phyloP scores from a whole-genome alignment of 2,113 vertebrate species.

The Clarias gariepinus region DNA sequence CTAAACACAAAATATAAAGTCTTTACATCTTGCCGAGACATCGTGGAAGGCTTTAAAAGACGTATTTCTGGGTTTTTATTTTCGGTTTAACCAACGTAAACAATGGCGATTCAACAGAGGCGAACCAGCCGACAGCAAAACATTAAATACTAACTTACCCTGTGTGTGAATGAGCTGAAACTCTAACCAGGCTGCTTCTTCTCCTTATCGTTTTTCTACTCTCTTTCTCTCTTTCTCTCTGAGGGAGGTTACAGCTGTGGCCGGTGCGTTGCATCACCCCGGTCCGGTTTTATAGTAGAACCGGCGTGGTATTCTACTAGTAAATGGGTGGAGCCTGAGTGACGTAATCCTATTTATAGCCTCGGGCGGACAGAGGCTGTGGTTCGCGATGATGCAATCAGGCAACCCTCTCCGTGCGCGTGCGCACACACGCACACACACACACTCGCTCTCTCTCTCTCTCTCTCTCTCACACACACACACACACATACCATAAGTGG shows the following conservation, averaged over 20 bases:
- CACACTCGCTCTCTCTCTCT: no score
- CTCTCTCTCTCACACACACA: no score
- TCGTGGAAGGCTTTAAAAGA: no score
- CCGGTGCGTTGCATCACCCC: conserved; percentile 23
- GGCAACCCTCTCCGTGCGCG: conserved; percentile 20
- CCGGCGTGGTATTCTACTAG: conserved; percentile 31
- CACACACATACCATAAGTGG: background rate
- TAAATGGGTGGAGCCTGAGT: conserved; percentile 13
- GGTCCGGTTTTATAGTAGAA: conserved; percentile 27
- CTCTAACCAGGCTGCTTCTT: conserved; percentile 9
- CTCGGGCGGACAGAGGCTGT: conserved; percentile 20
- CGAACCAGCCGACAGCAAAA: background rate
- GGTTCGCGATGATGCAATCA: conserved; percentile 58
- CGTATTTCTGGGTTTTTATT: no score
- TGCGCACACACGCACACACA: background rate
- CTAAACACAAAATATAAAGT: no score
- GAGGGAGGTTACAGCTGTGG: conserved; percentile 10
- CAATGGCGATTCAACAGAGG: no score
- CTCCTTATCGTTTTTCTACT: background rate
- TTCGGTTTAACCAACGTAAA: no score
- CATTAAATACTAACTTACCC: conserved; percentile 37
- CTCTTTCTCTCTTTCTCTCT: background rate
- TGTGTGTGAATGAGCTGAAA: conserved; percentile 1
- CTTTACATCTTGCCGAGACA: no score
- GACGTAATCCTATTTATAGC: conserved; percentile 69